Evolutionary conservation across 2,888 invertebrate genomes (phyloP).

Genomic region (Ernsta delagoae): DNA sequence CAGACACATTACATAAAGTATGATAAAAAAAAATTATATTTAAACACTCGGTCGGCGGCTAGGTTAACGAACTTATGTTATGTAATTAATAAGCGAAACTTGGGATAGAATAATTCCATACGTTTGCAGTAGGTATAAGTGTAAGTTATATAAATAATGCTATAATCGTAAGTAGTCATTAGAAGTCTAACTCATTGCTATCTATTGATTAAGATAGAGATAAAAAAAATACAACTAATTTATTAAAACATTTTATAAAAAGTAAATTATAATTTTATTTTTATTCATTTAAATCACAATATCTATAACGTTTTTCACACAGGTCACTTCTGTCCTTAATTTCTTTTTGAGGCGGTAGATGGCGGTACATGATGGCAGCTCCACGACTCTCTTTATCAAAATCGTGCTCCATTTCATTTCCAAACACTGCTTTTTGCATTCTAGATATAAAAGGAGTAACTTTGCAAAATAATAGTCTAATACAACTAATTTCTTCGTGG

Average conservation of each 20-base stretch:
- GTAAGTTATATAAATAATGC: neutral
- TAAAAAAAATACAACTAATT: no score
- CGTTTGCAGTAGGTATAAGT: no score
- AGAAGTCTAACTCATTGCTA: no score
- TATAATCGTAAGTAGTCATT: no score
- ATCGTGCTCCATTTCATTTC: constrained; percentile 56
- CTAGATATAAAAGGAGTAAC: constrained; percentile 90
- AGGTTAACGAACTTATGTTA: constrained; percentile 39
- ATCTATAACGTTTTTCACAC: constrained; percentile 86
- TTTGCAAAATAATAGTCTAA: constrained; percentile 91
- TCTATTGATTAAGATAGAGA: no score
- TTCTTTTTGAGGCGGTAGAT: constrained; percentile 86
- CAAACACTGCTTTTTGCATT: constrained; percentile 89
- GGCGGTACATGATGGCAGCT: constrained; percentile 81
- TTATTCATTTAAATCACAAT: constrained; percentile 71
- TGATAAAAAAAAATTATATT: constrained; percentile 43
- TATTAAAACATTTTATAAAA: no score
- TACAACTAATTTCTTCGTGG: constrained; percentile 87
- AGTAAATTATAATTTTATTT: no score
- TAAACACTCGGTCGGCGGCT: constrained; percentile 27
- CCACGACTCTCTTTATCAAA: constrained; percentile 59
- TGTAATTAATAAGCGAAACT: constrained; percentile 40
- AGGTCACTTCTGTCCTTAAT: constrained; percentile 84
- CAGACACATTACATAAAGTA: constrained; percentile 55
- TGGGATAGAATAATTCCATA: constrained; percentile 12